Base-by-base conservation (phyloP, 2,888 invertebrate genomes). In the Tipula unca region DNA sequence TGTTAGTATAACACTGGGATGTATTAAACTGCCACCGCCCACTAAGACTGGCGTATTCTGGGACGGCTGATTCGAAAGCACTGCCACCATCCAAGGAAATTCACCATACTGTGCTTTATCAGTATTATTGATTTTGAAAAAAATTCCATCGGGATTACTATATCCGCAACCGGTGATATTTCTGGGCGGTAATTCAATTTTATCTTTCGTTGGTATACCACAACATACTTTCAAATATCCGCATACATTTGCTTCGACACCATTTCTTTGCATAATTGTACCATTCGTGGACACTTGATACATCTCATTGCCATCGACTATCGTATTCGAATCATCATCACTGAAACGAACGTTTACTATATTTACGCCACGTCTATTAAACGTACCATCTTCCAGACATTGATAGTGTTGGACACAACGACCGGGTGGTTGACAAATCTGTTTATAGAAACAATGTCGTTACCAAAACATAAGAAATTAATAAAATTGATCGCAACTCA, bases 61-160 rank as follows among this genome's bases (percentile, higher is more conserved):
- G 85, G 90, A 89, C 84, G 89, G 89, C 14, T 83, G 14, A 83
- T 32, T 29, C 10, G 88, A 88, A 0, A 89, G 86, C 85, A 91
- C 88, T 0, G 90, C 90, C 0, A 95, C 93, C 94, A 96, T 90
- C 91, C 91, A 91, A 0, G 90, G 90, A 85, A 90, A 90, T 87
- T 90, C 91, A 36, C 89, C 90, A 84, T 90, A 90, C 88, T 95
- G 93, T 0, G 93, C 92, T 89, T 96, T 96, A 87, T 95, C 92
- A 0, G 88, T 89, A 20, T 84, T 35, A 0, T 93, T 94, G 54
- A 95, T 96, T 20, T 94, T 91, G 88, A 95, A 94, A 3, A 94
- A 95, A 0, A 96, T 93, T 0, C 96, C 96, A 0, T 94, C 92
- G 0, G 93, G 91, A 89, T 96, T 94, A n/a, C 94, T 92, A 88